Evolutionary conservation across 2,888 invertebrate species (phyloP), one percentile per base, ranked within the genome.

Genomic region (Plagodis dolabraria): DNA sequence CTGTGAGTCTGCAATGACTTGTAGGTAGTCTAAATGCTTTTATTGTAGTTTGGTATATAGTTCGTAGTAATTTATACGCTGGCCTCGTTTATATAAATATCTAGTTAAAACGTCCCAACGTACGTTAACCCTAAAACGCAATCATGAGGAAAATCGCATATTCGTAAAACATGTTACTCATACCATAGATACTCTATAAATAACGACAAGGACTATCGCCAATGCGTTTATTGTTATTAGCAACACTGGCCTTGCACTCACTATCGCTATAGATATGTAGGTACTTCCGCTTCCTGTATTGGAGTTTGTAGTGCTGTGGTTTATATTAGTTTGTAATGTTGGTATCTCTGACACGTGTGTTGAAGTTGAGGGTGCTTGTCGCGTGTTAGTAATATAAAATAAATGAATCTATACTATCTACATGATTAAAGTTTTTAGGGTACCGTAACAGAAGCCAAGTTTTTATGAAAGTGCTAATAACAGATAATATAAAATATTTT

Each of bases 241-340:
- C 79, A 48, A 7, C 56, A 67, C 68, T 67, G 74, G 63, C 79
- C 79, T 79, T 71, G 75, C 60, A 63, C 60, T 63, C 67, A 56
- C 63, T 75, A 75, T 75, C 74, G 22, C 52, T 75, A 22, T 22
- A 68, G 63, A 67, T 12, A 43, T 60, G 54, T 64, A 47, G 64
- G 53, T 60, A 69, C 63, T 76, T 81, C 81, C 81, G 82, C 64
- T 80, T 80, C 81, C 82, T 68, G 65, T 66, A 47, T 55, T 44
- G 11, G 8, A 45, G 52, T 53, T 60, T 46, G 46, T 58, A 34
- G 11, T 38, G 38, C 9, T 38, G 7, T 40, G 40, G 10, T 33
- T 33, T 45, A 12, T 38, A n/a, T 36, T 47, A 10, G 46, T 46
- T 46, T 9, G 34, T 46, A 34, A n/a, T n/a, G 34, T 34, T 46